Percentiles rank a stretch among this genome's conserved stretches.
These are phyloP conservation scores for Talpa occidentalis DNA, from an alignment of 2,113 vertebrate genomes.

Conservation along the genomic window DNA sequence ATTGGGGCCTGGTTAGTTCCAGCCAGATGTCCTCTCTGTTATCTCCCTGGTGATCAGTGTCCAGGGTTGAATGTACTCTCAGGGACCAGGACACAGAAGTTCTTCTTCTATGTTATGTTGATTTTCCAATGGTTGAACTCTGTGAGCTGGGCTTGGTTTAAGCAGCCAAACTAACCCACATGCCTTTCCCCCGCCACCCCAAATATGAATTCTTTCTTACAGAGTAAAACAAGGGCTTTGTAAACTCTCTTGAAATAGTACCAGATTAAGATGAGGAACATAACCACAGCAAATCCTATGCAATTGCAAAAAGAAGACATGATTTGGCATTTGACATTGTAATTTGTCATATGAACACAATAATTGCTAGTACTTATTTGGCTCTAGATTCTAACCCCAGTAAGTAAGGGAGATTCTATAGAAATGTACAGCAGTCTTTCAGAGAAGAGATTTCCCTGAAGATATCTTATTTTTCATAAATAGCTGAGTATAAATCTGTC, in stretches of 20 bases:
- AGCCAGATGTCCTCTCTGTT: background rate
- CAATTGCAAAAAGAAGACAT: background rate
- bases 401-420: background rate
- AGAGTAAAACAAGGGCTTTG: background rate
- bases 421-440: background rate
- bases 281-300: conserved; percentile 22
- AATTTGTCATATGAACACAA: background rate
- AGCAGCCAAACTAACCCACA: background rate
- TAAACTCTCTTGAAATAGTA: conserved; percentile 7
- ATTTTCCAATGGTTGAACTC: conserved; percentile 41
- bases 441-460: conserved; percentile 3
- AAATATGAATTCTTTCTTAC: background rate
- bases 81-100: background rate
- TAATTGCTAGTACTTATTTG: background rate
- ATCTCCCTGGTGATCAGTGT: background rate
- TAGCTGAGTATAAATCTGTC: conserved; percentile 3
- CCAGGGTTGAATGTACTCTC: conserved; percentile 15
- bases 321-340: background rate
- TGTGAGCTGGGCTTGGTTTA: background rate
- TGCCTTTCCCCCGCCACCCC: background rate
- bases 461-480: conserved; percentile 22
- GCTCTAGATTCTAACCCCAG: background rate
- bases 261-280: conserved; percentile 28
- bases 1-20: background rate
- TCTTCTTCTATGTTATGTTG: background rate